Evolutionary conservation across 2,888 invertebrate species (phyloP).

Genomic region (Xestia ashworthii): DNA sequence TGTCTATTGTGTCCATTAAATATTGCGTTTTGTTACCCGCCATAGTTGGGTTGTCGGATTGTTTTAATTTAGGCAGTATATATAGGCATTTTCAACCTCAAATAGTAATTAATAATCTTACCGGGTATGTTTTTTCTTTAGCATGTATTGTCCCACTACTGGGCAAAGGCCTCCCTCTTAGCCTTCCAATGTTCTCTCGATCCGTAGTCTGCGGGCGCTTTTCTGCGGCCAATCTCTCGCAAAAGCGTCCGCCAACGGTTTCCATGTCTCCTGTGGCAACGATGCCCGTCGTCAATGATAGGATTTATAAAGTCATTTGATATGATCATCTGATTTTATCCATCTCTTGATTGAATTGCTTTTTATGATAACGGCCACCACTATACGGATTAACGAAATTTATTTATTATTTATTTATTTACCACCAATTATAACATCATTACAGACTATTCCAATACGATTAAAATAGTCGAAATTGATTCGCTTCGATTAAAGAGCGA

Average conservation of each 20-base stretch:
- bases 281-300: neutral
- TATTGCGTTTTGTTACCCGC: neutral
- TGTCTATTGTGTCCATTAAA: neutral
- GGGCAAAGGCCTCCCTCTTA: neutral
- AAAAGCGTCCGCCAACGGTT: neutral
- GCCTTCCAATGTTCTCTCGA: neutral
- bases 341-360: neutral
- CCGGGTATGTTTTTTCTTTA: neutral
- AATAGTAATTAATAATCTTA: neutral
- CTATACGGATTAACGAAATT: neutral
- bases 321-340: neutral
- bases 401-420: too few species aligned
- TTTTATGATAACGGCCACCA: neutral
- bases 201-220: too few species aligned
- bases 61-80: neutral
- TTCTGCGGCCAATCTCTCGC: neutral
- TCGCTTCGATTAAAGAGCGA: neutral
- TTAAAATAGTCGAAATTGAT: too few species aligned
- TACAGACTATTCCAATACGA: too few species aligned
- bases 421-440: too few species aligned
- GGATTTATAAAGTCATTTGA: neutral
- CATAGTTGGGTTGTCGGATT: neutral
- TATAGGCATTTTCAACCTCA: neutral
- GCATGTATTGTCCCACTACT: neutral
- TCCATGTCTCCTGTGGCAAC: too few species aligned